Evolutionary conservation across 2,797 vertebrate species (phyloP).

Genomic region (Leptoclinus maculatus): DNA sequence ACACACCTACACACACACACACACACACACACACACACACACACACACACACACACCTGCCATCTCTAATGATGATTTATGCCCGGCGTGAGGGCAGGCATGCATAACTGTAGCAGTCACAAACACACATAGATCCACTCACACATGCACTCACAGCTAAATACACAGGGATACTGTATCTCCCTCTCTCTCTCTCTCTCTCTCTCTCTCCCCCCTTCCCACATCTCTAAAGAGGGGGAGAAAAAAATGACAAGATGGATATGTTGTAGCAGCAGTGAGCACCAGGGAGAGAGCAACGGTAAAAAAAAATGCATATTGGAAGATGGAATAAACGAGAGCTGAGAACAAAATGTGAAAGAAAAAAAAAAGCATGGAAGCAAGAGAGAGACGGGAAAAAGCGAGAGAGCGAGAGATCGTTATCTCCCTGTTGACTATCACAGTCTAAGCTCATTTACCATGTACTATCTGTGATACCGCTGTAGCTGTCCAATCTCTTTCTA

Average conservation of each 20-base stretch:
- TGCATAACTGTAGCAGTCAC: constrained; percentile 78
- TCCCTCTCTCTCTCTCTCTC: constrained; percentile 4
- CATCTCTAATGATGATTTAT: constrained; percentile 85
- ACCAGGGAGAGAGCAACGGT: constrained; percentile 32
- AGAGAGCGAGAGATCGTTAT: constrained; percentile 47
- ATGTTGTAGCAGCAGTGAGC: constrained; percentile 46
- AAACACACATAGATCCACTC: constrained; percentile 71
- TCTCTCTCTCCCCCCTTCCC: not conserved
- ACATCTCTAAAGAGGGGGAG: not conserved
- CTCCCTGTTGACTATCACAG: constrained; percentile 72
- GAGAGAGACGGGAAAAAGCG: not conserved
- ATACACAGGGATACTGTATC: constrained; percentile 45
- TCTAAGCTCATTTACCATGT: constrained; percentile 80
- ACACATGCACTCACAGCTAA: constrained; percentile 54
- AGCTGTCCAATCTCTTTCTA: constrained; percentile 65
- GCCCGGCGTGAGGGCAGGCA: constrained; percentile 69
- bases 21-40: not conserved
- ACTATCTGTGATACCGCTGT: constrained; percentile 69
- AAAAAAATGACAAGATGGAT: constrained; percentile 57
- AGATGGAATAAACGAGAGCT: constrained; percentile 57
- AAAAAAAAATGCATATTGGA: constrained; percentile 66
- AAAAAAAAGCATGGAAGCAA: constrained; percentile 1
- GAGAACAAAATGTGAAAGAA: constrained; percentile 6
- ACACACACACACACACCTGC: constrained; percentile 64
- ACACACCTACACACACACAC: not conserved